Percentiles rank a stretch among this genome's conserved stretches.
phyloP scores from a whole-genome alignment of 2,113 vertebrate genomes.

The Hemibagrus wyckioides region DNA sequence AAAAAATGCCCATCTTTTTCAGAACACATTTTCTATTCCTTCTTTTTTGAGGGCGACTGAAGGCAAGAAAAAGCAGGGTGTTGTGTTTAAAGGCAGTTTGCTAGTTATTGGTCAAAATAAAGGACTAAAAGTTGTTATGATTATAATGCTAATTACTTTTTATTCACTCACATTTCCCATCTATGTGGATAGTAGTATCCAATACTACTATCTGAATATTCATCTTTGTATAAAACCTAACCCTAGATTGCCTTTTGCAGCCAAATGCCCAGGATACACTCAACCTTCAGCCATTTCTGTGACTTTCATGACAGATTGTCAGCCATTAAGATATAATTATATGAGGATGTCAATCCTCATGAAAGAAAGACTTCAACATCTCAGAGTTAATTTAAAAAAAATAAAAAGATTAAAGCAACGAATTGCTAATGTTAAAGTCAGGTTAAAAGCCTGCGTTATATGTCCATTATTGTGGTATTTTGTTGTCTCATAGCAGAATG shows the following conservation, averaged over 20 bases:
- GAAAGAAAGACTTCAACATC: not conserved
- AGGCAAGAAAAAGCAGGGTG: not conserved
- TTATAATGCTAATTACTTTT: not conserved
- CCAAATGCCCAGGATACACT: not conserved
- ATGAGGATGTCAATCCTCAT: not conserved
- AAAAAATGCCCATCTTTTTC: not conserved
- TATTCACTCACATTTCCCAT: not conserved
- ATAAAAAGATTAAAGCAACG: not conserved
- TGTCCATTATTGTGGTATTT: conserved; percentile 43
- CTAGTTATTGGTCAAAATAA: not conserved
- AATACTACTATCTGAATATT: not conserved
- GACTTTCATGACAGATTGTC: not conserved
- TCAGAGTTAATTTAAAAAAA: not conserved
- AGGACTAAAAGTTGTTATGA: not conserved
- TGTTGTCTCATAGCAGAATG: conserved; percentile 17
- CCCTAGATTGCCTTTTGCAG: not conserved
- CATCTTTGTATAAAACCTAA: not conserved
- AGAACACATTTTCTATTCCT: not conserved
- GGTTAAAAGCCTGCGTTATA: conserved; percentile 29
- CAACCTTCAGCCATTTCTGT: not conserved
- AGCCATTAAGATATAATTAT: conserved; percentile 34
- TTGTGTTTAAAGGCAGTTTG: not conserved
- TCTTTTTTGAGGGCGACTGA: no score
- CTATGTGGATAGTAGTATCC: no score
- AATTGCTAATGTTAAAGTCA: not conserved